Percentiles rank a stretch among this genome's conserved stretches.
phyloP scores from a whole-genome alignment of 2,797 vertebrate genomes.

The Taenioides sp. region DNA sequence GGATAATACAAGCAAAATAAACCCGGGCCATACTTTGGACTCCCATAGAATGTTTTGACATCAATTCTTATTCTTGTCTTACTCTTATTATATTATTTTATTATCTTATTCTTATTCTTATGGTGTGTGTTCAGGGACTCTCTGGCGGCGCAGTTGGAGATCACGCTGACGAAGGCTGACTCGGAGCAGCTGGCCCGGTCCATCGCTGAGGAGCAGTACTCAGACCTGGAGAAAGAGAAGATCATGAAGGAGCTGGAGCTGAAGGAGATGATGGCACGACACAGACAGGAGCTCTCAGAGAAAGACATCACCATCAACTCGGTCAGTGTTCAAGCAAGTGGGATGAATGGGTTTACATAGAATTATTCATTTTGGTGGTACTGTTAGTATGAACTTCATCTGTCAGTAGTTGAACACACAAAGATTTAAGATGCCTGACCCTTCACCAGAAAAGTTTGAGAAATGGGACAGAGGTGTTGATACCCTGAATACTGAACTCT shows the following conservation, averaged over 20 bases:
- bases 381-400: too few relatives aligned
- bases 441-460: neutral
- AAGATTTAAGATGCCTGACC: neutral
- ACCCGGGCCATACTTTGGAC: neutral
- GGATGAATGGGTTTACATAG: too few relatives aligned
- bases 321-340: conserved; percentile 70
- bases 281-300: conserved; percentile 91
- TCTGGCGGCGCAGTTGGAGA: conserved; percentile 92
- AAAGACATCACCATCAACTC: conserved; percentile 93
- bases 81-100: too few relatives aligned
- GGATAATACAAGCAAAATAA: too few relatives aligned
- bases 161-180: conserved; percentile 94
- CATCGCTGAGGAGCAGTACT: conserved; percentile 96
- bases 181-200: conserved; percentile 96
- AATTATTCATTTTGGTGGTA: too few relatives aligned
- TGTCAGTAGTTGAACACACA: too few relatives aligned
- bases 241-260: conserved; percentile 99
- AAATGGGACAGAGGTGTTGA: neutral
- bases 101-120: too few relatives aligned
- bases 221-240: conserved; percentile 97
- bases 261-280: conserved; percentile 97
- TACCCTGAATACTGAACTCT: neutral
- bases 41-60: neutral
- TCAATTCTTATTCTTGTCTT: neutral
- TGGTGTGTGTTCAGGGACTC: conserved; percentile 82